Conservation (phyloP, 2,113 vertebrate genomes). For the Seriola rivoliana region DNA sequence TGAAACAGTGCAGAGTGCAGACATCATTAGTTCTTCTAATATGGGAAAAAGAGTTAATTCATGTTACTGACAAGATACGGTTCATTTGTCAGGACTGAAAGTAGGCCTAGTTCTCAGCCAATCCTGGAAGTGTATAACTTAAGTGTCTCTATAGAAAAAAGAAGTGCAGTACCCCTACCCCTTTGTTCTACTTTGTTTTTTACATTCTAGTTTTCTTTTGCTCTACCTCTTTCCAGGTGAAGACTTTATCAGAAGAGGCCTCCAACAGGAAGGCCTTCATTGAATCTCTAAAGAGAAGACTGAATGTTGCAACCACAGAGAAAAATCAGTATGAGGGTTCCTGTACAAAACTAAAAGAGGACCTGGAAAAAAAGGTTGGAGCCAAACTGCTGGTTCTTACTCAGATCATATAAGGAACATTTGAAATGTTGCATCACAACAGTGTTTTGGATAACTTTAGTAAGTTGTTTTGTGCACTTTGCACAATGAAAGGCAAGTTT, state of each 20-base stretch:
- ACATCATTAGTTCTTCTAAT: too few species aligned
- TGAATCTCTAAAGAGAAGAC: constrained; percentile 90
- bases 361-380: constrained; percentile 90
- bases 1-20: too few species aligned
- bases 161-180: background rate
- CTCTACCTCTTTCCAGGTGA: constrained; percentile 81
- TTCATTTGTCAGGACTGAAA: too few species aligned
- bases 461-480: background rate
- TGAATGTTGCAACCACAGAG: constrained; percentile 87
- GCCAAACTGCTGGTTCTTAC: background rate
- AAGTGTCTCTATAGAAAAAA: background rate
- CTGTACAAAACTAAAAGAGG: constrained; percentile 87
- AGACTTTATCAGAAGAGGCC: constrained; percentile 89
- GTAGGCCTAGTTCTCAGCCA: too few species aligned
- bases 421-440: background rate
- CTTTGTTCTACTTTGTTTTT: constrained; percentile 1
- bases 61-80: too few species aligned
- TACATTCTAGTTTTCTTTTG: background rate
- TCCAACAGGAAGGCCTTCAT: constrained; percentile 88
- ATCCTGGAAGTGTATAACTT: background rate
- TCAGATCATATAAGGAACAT: background rate
- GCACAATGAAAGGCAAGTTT: background rate
- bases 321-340: constrained; percentile 88
- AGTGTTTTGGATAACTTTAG: background rate
- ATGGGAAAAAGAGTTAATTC: too few species aligned